Percentiles rank a stretch among this genome's conserved stretches.
phyloP scores from a whole-genome alignment of 2,113 vertebrate species.

The Callionymus lyra region DNA sequence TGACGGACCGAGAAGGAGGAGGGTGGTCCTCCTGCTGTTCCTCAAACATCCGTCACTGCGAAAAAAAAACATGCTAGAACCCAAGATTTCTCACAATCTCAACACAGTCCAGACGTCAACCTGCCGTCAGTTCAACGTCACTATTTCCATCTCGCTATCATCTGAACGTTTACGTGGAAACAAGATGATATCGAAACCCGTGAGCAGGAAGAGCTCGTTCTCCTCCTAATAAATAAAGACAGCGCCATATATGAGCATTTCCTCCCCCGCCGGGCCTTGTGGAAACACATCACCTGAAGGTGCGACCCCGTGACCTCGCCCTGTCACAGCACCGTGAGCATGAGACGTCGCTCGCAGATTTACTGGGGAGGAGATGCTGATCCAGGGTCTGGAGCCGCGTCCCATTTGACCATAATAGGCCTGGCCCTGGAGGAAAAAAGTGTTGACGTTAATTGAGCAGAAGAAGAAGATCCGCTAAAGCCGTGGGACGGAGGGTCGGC shows the following conservation, averaged over 20 bases:
- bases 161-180: too few species aligned
- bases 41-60: too few species aligned
- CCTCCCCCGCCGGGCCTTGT: constrained; percentile 43
- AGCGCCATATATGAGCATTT: constrained; percentile 68
- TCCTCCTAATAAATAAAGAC: constrained; percentile 64
- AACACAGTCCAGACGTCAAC: too few species aligned
- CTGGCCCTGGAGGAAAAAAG: constrained; percentile 47
- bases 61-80: too few species aligned
- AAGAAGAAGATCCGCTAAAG: constrained; percentile 50
- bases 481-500: constrained; percentile 23
- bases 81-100: too few species aligned
- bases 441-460: constrained; percentile 57
- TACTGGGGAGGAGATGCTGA: constrained; percentile 51
- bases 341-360: constrained; percentile 57
- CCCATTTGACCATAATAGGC: constrained; percentile 72
- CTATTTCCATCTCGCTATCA: too few species aligned
- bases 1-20: too few species aligned
- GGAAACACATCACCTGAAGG: constrained; percentile 70
- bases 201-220: too few species aligned
- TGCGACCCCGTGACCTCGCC: constrained; percentile 51
- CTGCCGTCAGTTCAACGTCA: too few species aligned
- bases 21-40: too few species aligned
- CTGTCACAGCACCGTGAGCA: constrained; percentile 56
- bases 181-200: too few species aligned
- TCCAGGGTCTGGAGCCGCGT: constrained; percentile 31